Evolutionary conservation across 2,888 invertebrate species (phyloP).

Genomic region (Lobophora halterata): DNA sequence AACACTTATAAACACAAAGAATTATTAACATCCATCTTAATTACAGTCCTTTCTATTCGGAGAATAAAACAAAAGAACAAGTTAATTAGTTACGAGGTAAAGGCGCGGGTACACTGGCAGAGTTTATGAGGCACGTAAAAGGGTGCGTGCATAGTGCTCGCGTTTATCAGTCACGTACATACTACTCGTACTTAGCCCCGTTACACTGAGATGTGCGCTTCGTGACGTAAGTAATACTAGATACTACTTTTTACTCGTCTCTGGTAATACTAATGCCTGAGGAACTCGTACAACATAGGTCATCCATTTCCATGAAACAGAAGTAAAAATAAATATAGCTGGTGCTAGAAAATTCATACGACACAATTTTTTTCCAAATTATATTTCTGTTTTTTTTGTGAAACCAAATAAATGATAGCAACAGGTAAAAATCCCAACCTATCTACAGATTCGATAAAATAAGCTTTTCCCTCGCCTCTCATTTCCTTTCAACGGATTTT

Average conservation of each 20-base stretch:
- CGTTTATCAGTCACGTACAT: conserved; percentile 30
- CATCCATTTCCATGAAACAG: too few relatives aligned
- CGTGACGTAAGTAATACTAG: conserved; percentile 1
- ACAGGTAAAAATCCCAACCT: too few relatives aligned
- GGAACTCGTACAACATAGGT: too few relatives aligned
- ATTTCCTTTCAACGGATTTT: conserved; percentile 15
- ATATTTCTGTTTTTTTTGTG: too few relatives aligned
- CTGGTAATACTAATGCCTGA: not conserved
- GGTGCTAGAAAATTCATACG: too few relatives aligned
- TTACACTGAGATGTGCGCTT: not conserved
- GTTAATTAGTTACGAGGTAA: conserved; percentile 32
- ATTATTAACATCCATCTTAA: conserved; percentile 27
- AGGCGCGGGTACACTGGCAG: conserved; percentile 21
- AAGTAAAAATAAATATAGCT: too few relatives aligned
- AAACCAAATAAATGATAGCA: too few relatives aligned
- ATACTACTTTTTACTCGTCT: too few relatives aligned
- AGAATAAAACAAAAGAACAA: conserved; percentile 29
- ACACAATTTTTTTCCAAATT: too few relatives aligned
- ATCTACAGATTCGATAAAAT: conserved; percentile 1
- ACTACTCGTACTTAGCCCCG: conserved; percentile 12
- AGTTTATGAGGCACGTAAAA: not conserved
- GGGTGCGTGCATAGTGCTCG: not conserved
- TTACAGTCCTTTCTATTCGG: conserved; percentile 22
- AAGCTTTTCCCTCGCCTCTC: conserved; percentile 8
- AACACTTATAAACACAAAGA: conserved; percentile 13